Conservation (phyloP, 2,797 vertebrate species). For the Catamblyrhynchus diadema region DNA sequence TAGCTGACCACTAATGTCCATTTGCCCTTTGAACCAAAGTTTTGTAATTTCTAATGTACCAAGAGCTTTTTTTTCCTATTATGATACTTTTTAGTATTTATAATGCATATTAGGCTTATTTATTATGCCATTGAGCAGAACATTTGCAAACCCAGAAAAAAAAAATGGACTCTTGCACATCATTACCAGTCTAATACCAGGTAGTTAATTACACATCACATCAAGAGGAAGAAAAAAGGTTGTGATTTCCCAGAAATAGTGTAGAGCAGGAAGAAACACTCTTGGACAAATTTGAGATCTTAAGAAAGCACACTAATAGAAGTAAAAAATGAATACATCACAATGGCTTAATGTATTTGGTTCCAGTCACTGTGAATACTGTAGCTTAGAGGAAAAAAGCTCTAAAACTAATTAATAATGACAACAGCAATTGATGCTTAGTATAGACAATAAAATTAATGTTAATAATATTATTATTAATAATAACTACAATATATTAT, state of each 20-base stretch:
- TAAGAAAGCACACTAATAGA: neutral
- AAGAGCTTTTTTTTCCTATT: neutral
- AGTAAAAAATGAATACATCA: neutral
- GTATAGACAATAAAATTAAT: neutral
- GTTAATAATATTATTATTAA: neutral
- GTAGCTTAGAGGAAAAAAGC: neutral
- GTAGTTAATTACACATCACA: neutral
- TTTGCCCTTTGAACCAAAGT: neutral
- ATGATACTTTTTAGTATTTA: neutral
- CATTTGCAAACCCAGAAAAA: neutral
- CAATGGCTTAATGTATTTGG: neutral
- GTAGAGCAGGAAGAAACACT: neutral
- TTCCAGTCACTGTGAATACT: neutral
- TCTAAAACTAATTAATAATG: neutral
- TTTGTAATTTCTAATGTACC: neutral
- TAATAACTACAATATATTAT: neutral
- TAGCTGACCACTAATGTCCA: neutral
- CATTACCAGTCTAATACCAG: neutral
- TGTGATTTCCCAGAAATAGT: neutral
- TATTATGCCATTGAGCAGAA: neutral
- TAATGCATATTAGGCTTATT: neutral
- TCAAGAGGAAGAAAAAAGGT: neutral
- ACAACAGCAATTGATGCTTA: neutral
- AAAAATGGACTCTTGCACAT: neutral
- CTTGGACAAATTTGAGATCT: neutral